phyloP scores from a whole-genome alignment of 1,140 invertebrate genomes.

The Armadillidium nasatum region DNA sequence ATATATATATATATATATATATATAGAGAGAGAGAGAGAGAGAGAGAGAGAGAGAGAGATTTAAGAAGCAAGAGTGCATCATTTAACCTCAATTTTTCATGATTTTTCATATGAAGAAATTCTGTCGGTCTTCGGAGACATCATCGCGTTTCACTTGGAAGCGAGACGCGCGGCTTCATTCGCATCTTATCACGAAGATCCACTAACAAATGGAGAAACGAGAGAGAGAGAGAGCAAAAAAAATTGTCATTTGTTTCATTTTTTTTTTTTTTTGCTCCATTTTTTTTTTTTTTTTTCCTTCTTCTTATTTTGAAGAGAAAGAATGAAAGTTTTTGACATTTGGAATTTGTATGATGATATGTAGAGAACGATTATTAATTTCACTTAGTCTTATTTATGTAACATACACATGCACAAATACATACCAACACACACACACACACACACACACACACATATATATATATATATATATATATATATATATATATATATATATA shows the following conservation, averaged over 20 bases:
- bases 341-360: neutral
- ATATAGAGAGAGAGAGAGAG: slow-evolving; percentile 16
- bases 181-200: neutral
- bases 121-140: neutral
- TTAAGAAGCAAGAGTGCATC: neutral
- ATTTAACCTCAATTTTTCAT: neutral
- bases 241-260: slow-evolving; percentile 2
- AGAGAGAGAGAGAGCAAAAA: neutral
- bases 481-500: slow-evolving; percentile 12
- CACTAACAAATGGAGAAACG: neutral
- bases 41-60: slow-evolving; percentile 8
- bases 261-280: neutral
- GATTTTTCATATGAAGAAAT: neutral
- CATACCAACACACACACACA: no score
- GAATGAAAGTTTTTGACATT: slow-evolving; percentile 5
- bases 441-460: no score
- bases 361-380: neutral
- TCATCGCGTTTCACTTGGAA: no score
- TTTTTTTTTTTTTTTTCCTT: neutral
- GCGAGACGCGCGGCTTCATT: neutral
- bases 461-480: neutral
- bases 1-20: no score
- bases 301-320: neutral
- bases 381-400: neutral
- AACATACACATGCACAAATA: neutral